Evolutionary conservation across 2,797 vertebrate genomes (phyloP), one percentile per base, ranked within the genome.

Genomic region (Semaprochilodus insignis): DNA sequence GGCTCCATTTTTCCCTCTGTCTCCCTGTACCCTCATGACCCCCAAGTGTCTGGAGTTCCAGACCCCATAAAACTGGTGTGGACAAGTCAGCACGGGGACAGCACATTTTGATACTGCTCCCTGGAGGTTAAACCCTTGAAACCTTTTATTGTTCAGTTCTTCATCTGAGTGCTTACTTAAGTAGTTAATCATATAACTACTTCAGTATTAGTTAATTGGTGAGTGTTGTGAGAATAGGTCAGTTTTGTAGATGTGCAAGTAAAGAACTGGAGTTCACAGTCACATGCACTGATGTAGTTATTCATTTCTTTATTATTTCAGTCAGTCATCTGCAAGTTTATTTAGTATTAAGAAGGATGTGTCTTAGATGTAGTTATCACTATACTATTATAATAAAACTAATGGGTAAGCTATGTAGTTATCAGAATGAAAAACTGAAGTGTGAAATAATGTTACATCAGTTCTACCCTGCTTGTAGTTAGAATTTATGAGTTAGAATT

Each of bases 1-100:
- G 27, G 16, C 51, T 25, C n/a, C 48, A 16, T 60, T 65, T 57
- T 52, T 60, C 66, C 66, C 25, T 78, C 75, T 16, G 52, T 70
- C 71, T 62, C 60, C 57, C 51, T 73, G 74, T 80, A 54, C 77
- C 23, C 59, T 80, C 63, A 57, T 63, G 51, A 31, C 77, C 78
- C 62, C 69, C 70, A 25, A 44, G 77, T 70, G 55, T 63, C 71
- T 14, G 15, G 59, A 74, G 65, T 15, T 57, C 82, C 80, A 78
- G 62, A 34, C 14, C 60, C 25, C 60, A 63, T 27, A 73, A 74
- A 51, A 48, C 63, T 15, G 13, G 25, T 71, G 57, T 57, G 27
- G 81, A 27, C 19, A 13, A 51, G 55, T 81, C 17, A 55, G 74
- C 72, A 69, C 78, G 57, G 57, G 55, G 16, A 19, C 75, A 77